Evolutionary conservation across 2,797 vertebrate species (phyloP).

Genomic region (Delichon dasypus): DNA sequence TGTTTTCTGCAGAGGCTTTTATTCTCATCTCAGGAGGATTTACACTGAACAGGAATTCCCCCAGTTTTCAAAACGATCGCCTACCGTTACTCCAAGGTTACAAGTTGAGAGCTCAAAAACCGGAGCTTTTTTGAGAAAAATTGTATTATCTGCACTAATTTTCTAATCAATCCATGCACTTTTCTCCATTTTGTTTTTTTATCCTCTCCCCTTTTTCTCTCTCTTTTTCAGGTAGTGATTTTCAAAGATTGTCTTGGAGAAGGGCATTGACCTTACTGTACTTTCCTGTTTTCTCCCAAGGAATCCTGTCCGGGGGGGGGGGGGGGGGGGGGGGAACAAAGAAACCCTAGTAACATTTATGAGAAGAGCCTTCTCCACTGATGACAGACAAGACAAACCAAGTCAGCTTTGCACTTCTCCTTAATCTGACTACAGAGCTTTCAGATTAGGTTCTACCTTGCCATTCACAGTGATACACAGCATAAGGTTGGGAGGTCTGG

Average conservation of each 20-base stretch:
- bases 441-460: not conserved
- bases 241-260: not conserved
- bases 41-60: not conserved
- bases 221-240: not conserved
- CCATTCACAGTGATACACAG: not conserved
- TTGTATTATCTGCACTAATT: not conserved
- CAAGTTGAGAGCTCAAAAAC: not conserved
- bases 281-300: not conserved
- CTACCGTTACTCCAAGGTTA: not conserved
- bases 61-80: not conserved
- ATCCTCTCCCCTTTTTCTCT: accelerated
- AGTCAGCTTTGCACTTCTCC: not conserved
- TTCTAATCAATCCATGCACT: not conserved
- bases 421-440: not conserved
- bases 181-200: not conserved
- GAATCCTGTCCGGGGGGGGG: not conserved
- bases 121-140: not conserved
- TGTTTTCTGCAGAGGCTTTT: not conserved
- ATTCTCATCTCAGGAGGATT: not conserved
- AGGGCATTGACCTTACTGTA: not conserved
- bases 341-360: not conserved
- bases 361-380: not conserved
- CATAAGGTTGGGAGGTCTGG: not conserved
- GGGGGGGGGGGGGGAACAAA: no score
- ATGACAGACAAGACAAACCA: not conserved